Evolutionary conservation across 2,888 invertebrate species (phyloP), one percentile per base, ranked within the genome.

Genomic region (Pecten maximus): DNA sequence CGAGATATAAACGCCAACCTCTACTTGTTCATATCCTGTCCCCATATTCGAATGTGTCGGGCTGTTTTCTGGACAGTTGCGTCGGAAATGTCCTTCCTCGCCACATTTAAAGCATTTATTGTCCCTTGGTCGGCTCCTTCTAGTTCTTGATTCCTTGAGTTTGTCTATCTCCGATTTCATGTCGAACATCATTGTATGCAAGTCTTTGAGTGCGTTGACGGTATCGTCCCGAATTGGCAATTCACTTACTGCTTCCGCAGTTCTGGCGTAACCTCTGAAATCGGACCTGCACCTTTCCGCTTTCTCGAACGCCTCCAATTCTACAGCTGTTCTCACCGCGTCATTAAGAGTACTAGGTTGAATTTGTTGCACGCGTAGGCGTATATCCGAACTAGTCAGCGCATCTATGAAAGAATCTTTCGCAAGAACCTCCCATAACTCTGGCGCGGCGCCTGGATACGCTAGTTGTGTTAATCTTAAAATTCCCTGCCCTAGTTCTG

Each of bases 291-390:
- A n/a, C n/a, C n/a, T n/a, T n/a, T n/a, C n/a, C n/a, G n/a, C n/a
- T n/a, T n/a, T n/a, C n/a, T n/a, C 86, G n/a, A 86, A 89, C 6
- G 86, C 89, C 35, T 89, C 86, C 2, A 89, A 23, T 12, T 89
- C 89, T 12, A 86, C 89, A 8, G 89, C 89, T 19, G 40, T 40
- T 86, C 89, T n/a, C 3, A 89, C 35, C 12, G 89, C 89, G 15
- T 89, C 89, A 86, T 89, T 86, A 10, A 89, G 28, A 8, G 74
- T 28, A 2, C 23, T 19, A 2, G 88, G 88, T 60, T 54, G 50
- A 60, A 40, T 40, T 60, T 88, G 88, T 40, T 88, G 54, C 8
- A 88, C 40, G 3, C 40, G 1, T 3, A 88, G 40, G 6, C 60
- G 35, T 60, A 88, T 50, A 60, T 88, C 88, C 3, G 60, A 39